These are phyloP conservation scores for Leistus spinibarbis DNA, from an alignment of 2,888 invertebrate species.

Conservation along the genomic window DNA sequence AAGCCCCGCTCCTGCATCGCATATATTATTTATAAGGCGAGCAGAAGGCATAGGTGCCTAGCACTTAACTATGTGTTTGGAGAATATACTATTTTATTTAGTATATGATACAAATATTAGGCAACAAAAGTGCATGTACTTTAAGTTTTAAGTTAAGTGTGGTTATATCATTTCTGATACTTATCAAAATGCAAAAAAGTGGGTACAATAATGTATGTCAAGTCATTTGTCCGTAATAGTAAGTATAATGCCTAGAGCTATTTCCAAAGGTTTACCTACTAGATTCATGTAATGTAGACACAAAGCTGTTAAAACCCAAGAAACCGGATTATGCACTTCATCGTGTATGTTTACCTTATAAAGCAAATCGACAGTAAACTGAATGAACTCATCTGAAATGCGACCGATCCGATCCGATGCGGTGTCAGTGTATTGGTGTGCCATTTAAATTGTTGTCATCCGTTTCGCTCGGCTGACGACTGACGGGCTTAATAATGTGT, in stretches of 20 bases:
- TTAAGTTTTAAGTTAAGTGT: too few relatives aligned
- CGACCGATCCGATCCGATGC: not conserved
- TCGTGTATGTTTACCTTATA: not conserved
- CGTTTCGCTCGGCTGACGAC: not conserved
- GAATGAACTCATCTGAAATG: not conserved
- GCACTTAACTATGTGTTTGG: too few relatives aligned
- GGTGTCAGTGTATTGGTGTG: too few relatives aligned
- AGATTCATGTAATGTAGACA: not conserved
- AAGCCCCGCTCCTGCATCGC: too few relatives aligned
- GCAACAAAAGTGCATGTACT: too few relatives aligned
- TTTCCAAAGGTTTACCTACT: not conserved
- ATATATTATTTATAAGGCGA: too few relatives aligned
- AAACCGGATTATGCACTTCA: not conserved
- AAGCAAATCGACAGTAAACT: not conserved
- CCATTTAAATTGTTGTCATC: not conserved
- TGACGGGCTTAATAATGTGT: not conserved
- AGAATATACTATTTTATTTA: too few relatives aligned
- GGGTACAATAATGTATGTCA: not conserved
- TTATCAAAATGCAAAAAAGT: not conserved
- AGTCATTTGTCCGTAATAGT: not conserved
- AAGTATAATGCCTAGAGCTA: not conserved
- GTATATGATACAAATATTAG: too few relatives aligned
- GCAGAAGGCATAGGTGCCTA: too few relatives aligned
- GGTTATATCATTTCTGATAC: too few relatives aligned
- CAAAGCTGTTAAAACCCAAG: not conserved